Evolutionary conservation across 2,888 invertebrate genomes (phyloP).

Genomic region (Drosophila meridiana): DNA sequence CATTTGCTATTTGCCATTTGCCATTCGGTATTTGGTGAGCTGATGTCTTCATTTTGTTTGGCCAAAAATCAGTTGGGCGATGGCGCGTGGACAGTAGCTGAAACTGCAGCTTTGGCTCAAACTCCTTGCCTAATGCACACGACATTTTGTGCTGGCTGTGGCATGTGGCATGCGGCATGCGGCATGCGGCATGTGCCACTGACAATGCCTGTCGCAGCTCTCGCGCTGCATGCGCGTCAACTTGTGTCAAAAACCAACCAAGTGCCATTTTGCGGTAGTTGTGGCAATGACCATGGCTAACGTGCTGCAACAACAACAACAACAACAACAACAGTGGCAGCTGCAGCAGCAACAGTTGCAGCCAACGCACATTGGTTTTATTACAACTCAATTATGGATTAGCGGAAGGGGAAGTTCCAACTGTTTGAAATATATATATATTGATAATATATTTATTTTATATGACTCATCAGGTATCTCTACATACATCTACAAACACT

Average conservation of each 20-base stretch:
- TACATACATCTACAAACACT: too few relatives aligned
- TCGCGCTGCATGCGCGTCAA: constrained; percentile 46
- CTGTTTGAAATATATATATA: too few relatives aligned
- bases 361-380: constrained; percentile 30
- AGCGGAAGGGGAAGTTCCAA: too few relatives aligned
- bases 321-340: constrained; percentile 41
- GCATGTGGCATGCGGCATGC: constrained; percentile 56
- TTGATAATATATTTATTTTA: too few relatives aligned
- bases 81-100: constrained; percentile 54
- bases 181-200: constrained; percentile 55
- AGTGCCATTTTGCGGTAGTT: constrained; percentile 75
- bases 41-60: constrained; percentile 67
- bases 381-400: not conserved
- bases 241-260: constrained; percentile 74
- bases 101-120: constrained; percentile 23
- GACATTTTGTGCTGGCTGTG: constrained; percentile 42
- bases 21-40: constrained; percentile 19
- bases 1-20: constrained; percentile 33
- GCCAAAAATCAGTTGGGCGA: constrained; percentile 68
- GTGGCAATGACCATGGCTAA: constrained; percentile 61
- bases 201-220: constrained; percentile 43
- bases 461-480: too few relatives aligned
- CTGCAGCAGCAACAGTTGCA: constrained; percentile 50
- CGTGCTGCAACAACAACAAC: constrained; percentile 14
- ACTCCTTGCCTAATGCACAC: constrained; percentile 43